Conservation (phyloP, 2,113 vertebrate species). For the Colinus virginianus region DNA sequence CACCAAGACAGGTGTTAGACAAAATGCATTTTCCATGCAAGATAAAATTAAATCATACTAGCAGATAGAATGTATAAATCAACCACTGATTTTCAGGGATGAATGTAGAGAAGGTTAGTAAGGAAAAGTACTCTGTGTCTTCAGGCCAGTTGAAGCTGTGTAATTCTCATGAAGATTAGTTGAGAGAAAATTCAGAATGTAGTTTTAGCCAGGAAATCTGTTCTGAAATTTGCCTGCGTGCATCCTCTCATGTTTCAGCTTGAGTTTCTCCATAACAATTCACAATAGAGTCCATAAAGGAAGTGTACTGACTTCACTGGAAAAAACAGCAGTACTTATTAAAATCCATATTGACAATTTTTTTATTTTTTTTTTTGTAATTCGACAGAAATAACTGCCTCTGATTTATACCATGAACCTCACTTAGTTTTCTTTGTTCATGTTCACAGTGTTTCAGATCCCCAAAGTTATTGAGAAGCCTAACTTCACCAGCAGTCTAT, state of each 20-base stretch:
- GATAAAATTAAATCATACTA: conserved; percentile 4
- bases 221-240: background rate
- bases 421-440: background rate
- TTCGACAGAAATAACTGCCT: background rate
- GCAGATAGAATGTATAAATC: background rate
- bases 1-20: background rate
- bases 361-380: background rate
- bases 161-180: background rate
- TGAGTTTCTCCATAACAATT: background rate
- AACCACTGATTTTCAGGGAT: background rate
- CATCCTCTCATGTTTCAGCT: background rate
- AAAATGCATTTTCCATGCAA: conserved; percentile 22
- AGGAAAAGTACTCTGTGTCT: background rate
- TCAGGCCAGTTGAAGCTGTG: background rate
- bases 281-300: background rate
- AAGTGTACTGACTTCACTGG: background rate
- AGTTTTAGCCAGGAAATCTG: background rate
- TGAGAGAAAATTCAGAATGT: background rate
- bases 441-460: background rate
- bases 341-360: background rate
- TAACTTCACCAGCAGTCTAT: background rate
- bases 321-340: background rate
- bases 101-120: background rate
- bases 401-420: background rate
- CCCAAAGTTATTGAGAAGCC: background rate